Percentiles rank a stretch among this genome's conserved stretches.
phyloP scores from a whole-genome alignment of 2,888 invertebrate species.

The Antheraea yamamai region DNA sequence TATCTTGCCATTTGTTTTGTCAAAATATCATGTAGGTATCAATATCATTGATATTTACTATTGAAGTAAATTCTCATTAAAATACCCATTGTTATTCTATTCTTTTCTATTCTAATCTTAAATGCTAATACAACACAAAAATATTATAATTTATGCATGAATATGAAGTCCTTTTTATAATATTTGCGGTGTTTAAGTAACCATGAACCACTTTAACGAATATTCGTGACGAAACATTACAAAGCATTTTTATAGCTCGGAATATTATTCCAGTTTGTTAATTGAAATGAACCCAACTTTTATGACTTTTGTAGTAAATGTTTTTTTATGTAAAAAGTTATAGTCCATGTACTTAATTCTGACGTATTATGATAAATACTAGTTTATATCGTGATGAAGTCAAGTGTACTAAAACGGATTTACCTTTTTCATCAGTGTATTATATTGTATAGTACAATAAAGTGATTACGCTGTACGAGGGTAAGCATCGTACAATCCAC shows the following conservation, averaged over 20 bases:
- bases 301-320: not conserved
- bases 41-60: too few species aligned
- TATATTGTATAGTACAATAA: not conserved
- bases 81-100: too few species aligned
- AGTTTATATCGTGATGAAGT: not conserved
- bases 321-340: constrained; percentile 6
- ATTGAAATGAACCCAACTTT: not conserved
- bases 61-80: too few species aligned
- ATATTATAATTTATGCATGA: not conserved
- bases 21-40: too few species aligned
- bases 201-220: constrained; percentile 2
- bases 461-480: too few species aligned
- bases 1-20: too few species aligned
- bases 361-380: not conserved
- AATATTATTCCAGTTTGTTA: constrained; percentile 5
- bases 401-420: not conserved
- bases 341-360: not conserved
- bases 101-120: too few species aligned
- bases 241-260: not conserved
- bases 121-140: not conserved
- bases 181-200: constrained; percentile 10
- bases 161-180: not conserved
- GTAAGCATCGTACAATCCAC: too few species aligned
- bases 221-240: constrained; percentile 9
- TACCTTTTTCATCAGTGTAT: not conserved